phyloP scores from a whole-genome alignment of 64 coral and sea anemone genomes.

The Astreopora myriophthalma region DNA sequence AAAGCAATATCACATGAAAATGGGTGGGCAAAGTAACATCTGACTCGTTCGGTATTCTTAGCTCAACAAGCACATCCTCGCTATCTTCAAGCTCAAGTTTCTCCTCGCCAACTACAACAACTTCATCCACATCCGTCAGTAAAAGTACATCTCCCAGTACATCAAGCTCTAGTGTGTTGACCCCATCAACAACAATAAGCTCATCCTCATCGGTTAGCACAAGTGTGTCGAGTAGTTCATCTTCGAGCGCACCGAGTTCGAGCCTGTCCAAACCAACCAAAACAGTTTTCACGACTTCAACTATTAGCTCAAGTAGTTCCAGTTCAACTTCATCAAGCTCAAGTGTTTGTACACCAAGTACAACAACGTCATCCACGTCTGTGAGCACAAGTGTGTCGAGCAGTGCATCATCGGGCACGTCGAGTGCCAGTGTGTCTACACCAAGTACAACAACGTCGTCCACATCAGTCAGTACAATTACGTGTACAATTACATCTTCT shows the following conservation, averaged over 20 bases:
- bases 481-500: neutral
- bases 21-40: no score
- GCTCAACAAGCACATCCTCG: neutral
- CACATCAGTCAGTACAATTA: neutral
- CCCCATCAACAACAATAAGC: slow-evolving; percentile 35
- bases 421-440: slow-evolving; percentile 27
- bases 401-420: neutral
- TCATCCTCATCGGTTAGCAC: neutral
- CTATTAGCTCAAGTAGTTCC: neutral
- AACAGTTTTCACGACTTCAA: neutral
- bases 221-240: neutral
- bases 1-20: no score
- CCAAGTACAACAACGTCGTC: slow-evolving; percentile 48
- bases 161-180: neutral
- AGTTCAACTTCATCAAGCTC: neutral
- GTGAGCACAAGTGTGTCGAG: neutral
- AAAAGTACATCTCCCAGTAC: neutral
- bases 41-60: no score
- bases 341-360: neutral
- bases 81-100: slow-evolving; percentile 12
- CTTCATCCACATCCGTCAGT: neutral
- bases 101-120: slow-evolving; percentile 42
- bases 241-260: neutral
- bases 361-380: neutral
- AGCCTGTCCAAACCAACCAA: neutral